Evolutionary conservation across 2,888 invertebrate species (phyloP), one percentile per base, ranked within the genome.

Genomic region (Hylaea fasciaria): DNA sequence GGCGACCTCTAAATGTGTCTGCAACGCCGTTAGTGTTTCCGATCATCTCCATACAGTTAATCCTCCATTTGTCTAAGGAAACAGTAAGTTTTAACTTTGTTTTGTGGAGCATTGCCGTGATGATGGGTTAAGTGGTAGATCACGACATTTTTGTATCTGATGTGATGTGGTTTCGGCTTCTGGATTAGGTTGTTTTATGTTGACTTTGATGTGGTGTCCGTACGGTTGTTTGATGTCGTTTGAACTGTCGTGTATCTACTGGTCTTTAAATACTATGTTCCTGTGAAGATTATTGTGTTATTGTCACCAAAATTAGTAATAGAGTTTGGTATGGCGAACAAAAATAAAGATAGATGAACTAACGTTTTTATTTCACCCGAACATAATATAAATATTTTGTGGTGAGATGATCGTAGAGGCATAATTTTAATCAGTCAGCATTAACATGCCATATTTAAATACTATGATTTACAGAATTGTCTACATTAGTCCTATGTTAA

Each of bases 1-100:
- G 39, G 37, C 72, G 72, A 76, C 71, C 77, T 77, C 80, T 91
- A 89, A 90, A 90, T 87, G 73, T 83, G 87, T 91, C 85, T 77
- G 68, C 90, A 74, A 76, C 57, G 47, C 69, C 83, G 83, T 88
- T 87, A 82, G 83, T 70, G 84, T 79, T 86, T 90, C 91, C 91
- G 85, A 87, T 79, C 81, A 81, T 83, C 82, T 83, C 80, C 80
- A 85, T 86, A 85, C 86, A 81, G 80, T 77, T 73, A 76, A 76
- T 76, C 82, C 82, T 80, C 74, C 65, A 80, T 81, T 78, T 73
- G 74, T 72, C 74, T 71, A 68, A 78, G 83, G 84, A 85, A 86
- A 78, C 71, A 68, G 68, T 74, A 37, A 48, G 56, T 14, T 72
- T 66, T 65, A 66, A 72, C 73, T 77, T 77, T 77, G 74, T 73